Evolutionary conservation across 2,113 vertebrate species (phyloP).

Genomic region (Campylomormyrus numenius): DNA sequence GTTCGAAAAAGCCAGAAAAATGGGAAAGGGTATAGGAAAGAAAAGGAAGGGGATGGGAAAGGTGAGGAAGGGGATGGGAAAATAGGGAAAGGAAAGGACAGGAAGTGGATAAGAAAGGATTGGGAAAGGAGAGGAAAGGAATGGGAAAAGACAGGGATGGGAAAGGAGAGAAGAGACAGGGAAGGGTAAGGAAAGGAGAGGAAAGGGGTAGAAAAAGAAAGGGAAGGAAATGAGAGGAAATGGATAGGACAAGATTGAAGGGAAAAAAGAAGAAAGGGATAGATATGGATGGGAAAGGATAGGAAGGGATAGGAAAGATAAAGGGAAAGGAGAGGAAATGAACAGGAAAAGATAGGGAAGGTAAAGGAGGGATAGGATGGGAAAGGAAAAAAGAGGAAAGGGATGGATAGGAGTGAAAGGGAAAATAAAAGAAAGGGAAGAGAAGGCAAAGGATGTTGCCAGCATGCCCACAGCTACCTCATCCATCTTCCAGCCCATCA

Average conservation of each 20-base stretch:
- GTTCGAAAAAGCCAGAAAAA: conserved; percentile 1
- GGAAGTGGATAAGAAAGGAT: neutral
- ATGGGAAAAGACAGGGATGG: neutral
- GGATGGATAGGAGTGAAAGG: neutral
- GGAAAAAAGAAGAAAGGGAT: neutral
- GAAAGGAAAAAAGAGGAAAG: neutral
- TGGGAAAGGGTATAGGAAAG: neutral
- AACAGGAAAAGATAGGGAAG: neutral
- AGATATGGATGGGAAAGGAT: neutral
- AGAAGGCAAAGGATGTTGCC: neutral
- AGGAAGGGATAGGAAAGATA: neutral
- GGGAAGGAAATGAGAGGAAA: neutral
- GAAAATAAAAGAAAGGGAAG: neutral
- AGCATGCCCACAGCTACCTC: conserved; percentile 33
- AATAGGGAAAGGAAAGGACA: neutral
- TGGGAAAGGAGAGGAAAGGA: neutral
- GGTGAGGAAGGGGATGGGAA: neutral
- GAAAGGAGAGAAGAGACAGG: neutral
- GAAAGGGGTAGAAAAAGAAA: neutral
- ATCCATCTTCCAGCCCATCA: conserved; percentile 33
- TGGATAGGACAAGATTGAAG: neutral
- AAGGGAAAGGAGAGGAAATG: neutral
- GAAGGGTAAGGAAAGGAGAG: neutral
- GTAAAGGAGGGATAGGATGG: neutral
- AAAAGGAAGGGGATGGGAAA: neutral